Conservation (phyloP, 35 echinoderm and acorn worm species). For the Anneissia japonica region DNA sequence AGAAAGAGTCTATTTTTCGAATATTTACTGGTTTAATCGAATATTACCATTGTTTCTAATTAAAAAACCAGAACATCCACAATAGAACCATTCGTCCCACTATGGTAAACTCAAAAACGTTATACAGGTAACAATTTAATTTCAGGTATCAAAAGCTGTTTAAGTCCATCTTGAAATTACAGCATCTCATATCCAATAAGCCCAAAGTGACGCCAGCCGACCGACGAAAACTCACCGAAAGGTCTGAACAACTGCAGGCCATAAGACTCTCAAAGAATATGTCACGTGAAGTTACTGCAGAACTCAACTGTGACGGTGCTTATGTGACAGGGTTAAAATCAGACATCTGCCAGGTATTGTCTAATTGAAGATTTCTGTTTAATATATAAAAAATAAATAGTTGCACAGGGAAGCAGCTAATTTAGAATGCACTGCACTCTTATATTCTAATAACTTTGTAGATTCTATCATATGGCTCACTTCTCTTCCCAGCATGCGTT, state of each 20-base stretch:
- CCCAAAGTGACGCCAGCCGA: conserved; percentile 53
- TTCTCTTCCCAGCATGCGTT: conserved; percentile 72
- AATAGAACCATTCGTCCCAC: no score
- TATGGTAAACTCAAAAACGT: no score
- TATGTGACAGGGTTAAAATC: conserved; percentile 64
- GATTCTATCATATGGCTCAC: no score
- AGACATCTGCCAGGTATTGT: conserved; percentile 94
- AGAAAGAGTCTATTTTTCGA: no score
- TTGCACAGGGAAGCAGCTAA: background rate
- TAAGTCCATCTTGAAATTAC: conserved; percentile 63
- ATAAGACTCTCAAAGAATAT: conserved; percentile 26
- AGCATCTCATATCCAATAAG: conserved; percentile 63
- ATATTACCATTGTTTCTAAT: no score
- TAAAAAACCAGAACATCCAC: no score
- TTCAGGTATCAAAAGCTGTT: conserved; percentile 77
- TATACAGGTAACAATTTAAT: background rate
- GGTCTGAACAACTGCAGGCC: conserved; percentile 45
- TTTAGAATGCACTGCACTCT: background rate
- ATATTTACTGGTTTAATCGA: no score
- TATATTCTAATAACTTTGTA: no score
- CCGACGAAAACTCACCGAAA: conserved; percentile 35
- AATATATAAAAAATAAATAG: no score
- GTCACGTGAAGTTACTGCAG: conserved; percentile 59
- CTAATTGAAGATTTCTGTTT: no score
- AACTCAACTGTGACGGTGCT: conserved; percentile 50